Percentiles rank a stretch among this genome's conserved stretches.
These are phyloP conservation scores for Spialia ferax DNA, from an alignment of 2,888 invertebrate genomes.

Conservation along the genomic window DNA sequence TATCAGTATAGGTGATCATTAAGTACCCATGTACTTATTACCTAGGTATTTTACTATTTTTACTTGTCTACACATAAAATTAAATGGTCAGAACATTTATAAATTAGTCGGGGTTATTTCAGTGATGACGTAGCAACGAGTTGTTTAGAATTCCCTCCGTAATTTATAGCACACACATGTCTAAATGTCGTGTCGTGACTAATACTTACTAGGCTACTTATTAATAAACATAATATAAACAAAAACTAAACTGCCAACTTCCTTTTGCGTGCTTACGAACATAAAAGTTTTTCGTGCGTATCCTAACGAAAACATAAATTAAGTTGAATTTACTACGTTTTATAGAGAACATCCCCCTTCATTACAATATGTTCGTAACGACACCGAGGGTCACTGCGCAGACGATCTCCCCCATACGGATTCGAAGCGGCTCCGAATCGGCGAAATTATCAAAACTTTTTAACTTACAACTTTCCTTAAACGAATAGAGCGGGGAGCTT, in stretches of 20 bases:
- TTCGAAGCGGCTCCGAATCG: slow-evolving; percentile 69
- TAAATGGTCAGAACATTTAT: slow-evolving; percentile 51
- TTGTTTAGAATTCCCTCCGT: slow-evolving; percentile 64
- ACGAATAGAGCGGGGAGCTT: slow-evolving; percentile 68
- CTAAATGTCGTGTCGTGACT: slow-evolving; percentile 60
- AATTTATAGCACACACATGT: slow-evolving; percentile 67
- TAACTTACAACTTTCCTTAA: slow-evolving; percentile 82
- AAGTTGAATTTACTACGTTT: slow-evolving; percentile 78
- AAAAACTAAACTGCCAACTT: slow-evolving; percentile 76
- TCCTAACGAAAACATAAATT: slow-evolving; percentile 84
- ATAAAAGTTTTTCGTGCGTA: slow-evolving; percentile 85
- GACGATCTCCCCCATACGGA: slow-evolving; percentile 74
- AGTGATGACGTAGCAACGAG: slow-evolving; percentile 59
- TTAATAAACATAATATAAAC: slow-evolving; percentile 71
- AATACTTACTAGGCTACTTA: slow-evolving; percentile 69
- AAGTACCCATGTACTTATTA: slow-evolving; percentile 30
- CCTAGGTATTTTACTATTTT: no score
- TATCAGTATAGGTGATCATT: slow-evolving; percentile 36
- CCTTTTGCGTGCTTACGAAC: slow-evolving; percentile 81
- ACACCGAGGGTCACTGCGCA: slow-evolving; percentile 78
- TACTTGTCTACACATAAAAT: slow-evolving; percentile 50
- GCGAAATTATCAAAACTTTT: slow-evolving; percentile 84
- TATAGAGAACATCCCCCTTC: slow-evolving; percentile 83
- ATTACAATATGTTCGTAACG: slow-evolving; percentile 83
- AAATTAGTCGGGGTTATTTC: slow-evolving; percentile 55